A percentile compares a stretch with the other conserved stretches of the same genome.
Conservation (phyloP, 2,113 vertebrate species). For the Nothocercus nigrocapillus region DNA sequence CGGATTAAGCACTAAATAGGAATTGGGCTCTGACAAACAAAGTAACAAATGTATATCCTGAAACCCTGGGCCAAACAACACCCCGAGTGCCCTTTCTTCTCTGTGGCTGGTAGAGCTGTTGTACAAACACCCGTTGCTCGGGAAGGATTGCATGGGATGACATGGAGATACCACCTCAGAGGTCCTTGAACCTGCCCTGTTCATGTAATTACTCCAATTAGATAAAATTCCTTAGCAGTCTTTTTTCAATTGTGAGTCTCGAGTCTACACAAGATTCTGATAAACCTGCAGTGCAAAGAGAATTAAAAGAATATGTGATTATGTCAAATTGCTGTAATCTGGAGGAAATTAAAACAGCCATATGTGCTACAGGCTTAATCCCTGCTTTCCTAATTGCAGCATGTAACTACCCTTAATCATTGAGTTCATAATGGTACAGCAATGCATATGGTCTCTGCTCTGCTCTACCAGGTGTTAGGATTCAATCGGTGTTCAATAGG, state of each 20-base stretch:
- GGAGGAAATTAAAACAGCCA: neutral
- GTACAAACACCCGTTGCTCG: neutral
- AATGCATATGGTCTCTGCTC: neutral
- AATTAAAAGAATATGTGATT: neutral
- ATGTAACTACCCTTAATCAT: neutral
- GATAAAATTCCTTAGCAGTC: neutral
- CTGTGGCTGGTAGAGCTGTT: neutral
- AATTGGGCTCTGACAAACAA: neutral
- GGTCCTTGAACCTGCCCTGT: neutral
- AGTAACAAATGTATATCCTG: neutral
- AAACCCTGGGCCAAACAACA: neutral
- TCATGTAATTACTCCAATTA: neutral
- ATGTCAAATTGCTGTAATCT: neutral
- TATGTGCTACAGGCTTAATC: neutral
- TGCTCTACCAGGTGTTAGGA: rapidly evolving
- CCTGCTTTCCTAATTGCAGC: neutral
- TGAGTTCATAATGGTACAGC: neutral
- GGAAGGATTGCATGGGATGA: neutral
- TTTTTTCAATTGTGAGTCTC: neutral
- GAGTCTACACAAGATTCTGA: neutral
- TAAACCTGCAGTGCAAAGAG: neutral
- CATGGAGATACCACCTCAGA: neutral
- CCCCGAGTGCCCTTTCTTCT: neutral
- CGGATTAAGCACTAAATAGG: neutral
- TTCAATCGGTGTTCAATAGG: neutral